Evolutionary conservation across 2,888 invertebrate species (phyloP).

Genomic region (Gryllus longicercus): DNA sequence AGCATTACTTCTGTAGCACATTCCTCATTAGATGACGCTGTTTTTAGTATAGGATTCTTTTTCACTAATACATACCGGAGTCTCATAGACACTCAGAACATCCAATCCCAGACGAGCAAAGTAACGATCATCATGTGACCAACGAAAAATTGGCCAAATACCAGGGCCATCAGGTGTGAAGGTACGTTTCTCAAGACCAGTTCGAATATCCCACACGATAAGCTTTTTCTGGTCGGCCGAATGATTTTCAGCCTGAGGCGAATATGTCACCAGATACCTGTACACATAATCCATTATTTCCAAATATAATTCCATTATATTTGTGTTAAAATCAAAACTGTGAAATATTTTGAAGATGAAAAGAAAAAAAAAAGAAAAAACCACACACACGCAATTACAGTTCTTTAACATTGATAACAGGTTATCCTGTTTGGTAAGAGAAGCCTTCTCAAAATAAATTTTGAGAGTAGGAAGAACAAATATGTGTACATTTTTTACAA

Average conservation of each 20-base stretch:
- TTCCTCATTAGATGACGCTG: conserved; percentile 3
- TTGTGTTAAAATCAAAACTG: no score
- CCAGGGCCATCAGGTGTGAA: conserved; percentile 73
- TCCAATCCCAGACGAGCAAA: conserved; percentile 86
- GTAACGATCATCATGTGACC: conserved; percentile 94
- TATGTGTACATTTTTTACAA: no score
- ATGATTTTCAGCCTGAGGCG: conserved; percentile 62
- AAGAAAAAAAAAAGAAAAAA: no score
- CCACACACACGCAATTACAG: no score
- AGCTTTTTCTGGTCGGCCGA: conserved; percentile 68
- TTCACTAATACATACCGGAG: conserved; percentile 59
- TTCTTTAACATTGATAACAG: no score
- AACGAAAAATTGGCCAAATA: conserved; percentile 92
- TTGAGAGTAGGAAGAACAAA: no score
- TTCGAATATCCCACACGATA: conserved; percentile 95
- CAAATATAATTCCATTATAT: not conserved
- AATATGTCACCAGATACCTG: conserved; percentile 88
- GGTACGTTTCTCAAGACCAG: conserved; percentile 87
- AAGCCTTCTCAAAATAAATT: no score
- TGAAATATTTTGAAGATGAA: no score
- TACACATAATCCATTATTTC: conserved; percentile 33
- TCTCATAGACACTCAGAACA: conserved; percentile 89
- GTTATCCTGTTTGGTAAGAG: no score
- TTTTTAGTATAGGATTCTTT: not conserved
- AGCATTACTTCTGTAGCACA: not conserved